Conservation (phyloP, 2,113 vertebrate species). For the Heterocephalus glaber region DNA sequence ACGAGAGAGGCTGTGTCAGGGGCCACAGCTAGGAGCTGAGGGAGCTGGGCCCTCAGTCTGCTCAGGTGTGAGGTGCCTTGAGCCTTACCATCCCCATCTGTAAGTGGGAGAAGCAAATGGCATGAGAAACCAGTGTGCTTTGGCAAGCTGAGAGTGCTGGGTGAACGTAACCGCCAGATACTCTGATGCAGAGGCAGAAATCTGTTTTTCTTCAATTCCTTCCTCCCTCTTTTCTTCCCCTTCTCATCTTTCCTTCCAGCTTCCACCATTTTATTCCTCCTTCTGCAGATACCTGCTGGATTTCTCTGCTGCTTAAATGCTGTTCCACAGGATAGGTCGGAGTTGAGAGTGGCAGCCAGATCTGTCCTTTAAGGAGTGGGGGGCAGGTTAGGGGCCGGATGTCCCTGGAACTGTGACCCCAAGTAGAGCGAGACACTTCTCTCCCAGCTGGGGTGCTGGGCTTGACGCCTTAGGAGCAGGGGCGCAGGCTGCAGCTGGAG, state of each 20-base stretch:
- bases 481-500: background rate
- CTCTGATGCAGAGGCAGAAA: background rate
- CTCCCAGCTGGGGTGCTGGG: background rate
- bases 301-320: background rate
- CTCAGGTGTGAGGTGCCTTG: background rate
- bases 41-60: background rate
- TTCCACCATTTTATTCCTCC: background rate
- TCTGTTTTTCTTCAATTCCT: background rate
- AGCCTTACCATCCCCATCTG: background rate
- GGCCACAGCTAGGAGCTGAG: fast-evolving
- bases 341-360: background rate
- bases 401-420: background rate
- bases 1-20: background rate
- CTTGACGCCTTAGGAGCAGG: background rate
- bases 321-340: background rate
- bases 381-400: background rate
- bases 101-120: background rate
- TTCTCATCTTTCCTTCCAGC: no score
- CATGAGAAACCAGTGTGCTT: background rate
- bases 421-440: background rate
- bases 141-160: background rate
- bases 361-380: background rate
- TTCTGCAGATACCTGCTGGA: background rate
- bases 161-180: background rate
- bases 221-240: no score